Conservation (phyloP, 2,797 vertebrate genomes). For the Poeciliopsis turneri region DNA sequence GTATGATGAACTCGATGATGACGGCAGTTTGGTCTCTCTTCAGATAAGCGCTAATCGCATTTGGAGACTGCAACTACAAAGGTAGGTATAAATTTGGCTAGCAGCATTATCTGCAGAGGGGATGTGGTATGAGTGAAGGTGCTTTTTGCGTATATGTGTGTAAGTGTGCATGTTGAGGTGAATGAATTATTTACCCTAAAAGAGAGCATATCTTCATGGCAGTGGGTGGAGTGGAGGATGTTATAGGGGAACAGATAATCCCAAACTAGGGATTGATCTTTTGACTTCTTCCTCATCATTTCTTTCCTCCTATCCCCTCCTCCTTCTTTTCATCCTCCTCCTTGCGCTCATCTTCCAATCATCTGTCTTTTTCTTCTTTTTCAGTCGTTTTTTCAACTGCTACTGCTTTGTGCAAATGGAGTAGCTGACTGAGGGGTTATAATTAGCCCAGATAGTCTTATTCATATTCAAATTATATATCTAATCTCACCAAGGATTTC, state of each 20-base stretch:
- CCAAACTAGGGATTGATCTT: slow-evolving; percentile 76
- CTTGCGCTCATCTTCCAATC: slow-evolving; percentile 28
- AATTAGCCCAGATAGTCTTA: slow-evolving; percentile 75
- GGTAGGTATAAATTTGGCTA: slow-evolving; percentile 76
- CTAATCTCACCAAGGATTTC: slow-evolving; percentile 68
- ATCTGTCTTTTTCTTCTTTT: slow-evolving; percentile 46
- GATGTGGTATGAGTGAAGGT: slow-evolving; percentile 47
- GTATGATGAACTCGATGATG: slow-evolving; percentile 69
- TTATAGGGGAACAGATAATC: slow-evolving; percentile 78
- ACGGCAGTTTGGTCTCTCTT: slow-evolving; percentile 74
- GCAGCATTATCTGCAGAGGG: slow-evolving; percentile 59
- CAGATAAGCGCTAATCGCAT: slow-evolving; percentile 79
- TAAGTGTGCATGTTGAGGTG: slow-evolving; percentile 12
- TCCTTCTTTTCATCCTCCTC: slow-evolving; percentile 21
- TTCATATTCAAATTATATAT: slow-evolving; percentile 77
- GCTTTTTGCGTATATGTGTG: slow-evolving; percentile 36
- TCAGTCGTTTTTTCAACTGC: slow-evolving; percentile 40
- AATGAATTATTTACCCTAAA: slow-evolving; percentile 56
- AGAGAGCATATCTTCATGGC: slow-evolving; percentile 52
- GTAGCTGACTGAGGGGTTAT: slow-evolving; percentile 71
- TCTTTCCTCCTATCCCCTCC: slow-evolving; percentile 39
- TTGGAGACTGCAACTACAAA: slow-evolving; percentile 64
- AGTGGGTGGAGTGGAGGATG: slow-evolving; percentile 63
- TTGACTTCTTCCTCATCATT: slow-evolving; percentile 57
- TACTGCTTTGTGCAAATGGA: slow-evolving; percentile 69